Base-by-base conservation (phyloP, 2,888 invertebrate species). In the Pristionchus maxplancki region DNA sequence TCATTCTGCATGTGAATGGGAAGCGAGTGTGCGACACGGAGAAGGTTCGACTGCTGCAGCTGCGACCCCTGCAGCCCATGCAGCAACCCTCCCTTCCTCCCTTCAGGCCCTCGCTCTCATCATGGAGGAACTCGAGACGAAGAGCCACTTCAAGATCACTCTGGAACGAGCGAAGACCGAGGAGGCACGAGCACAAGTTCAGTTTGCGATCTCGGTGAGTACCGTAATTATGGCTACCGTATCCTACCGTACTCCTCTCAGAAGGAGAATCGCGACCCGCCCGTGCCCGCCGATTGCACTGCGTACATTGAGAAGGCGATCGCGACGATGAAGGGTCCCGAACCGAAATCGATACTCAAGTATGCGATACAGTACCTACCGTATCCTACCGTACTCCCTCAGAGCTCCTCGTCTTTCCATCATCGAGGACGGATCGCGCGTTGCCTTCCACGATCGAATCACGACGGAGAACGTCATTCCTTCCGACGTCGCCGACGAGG, bases 191-290 rank as follows among this genome's bases (percentile, higher is more conserved):
- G 82, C 82, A 1, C 50, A 37, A 15, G 40, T 82, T 0, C 15
- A 17, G 8, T 50, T n/a, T 50, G 31, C 50, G 0, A 48, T 82
- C 82, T 17, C 37, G 34, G 82, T 78, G 3, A 62, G 62, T 67
- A 67, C 67, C 31, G 67, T 34, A 67, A 0, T n/a, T 20, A 13
- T 20, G 50, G 20, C 67, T 67, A 34, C 50, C 11, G 50, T 50
- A 17, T 13, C 50, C 50, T 20, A 50, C 20, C 17, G 15, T 50
- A 50, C 50, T 1, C 50, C 17, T 13, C 1, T 5, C 67, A 78
- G 40, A 74, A 78, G 78, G 44, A 82, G 50, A 82, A 82, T 50
- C 82, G 82, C n/a, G 82, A 82, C 34, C 82, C 50, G 15, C 82
- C 82, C 28, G 37, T 82, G 50, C 50, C 82, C 4, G 17, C 20